Evolutionary conservation across 2,888 invertebrate genomes (phyloP), one percentile per base, ranked within the genome.

Genomic region (Axea sp.): DNA sequence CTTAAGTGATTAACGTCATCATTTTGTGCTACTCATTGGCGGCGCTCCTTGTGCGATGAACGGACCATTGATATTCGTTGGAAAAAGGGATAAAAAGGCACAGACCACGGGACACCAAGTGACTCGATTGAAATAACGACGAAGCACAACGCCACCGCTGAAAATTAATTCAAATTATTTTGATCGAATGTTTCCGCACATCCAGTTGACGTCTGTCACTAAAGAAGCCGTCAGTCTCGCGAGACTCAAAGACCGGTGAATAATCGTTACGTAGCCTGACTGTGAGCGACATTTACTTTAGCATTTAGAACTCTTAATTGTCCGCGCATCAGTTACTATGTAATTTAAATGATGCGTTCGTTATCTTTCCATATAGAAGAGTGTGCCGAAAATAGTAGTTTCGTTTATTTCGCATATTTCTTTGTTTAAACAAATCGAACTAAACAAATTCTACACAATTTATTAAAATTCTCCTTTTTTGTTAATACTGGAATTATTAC

Each of bases 161-260:
- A 47, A 78, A 80, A 81, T 82, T 80, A 81, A 82, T 83, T 81
- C 78, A 77, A 82, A 82, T 82, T 77, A 82, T 79, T 81, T 80
- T 80, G 82, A 84, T 82, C 67, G 79, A 80, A 73, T 64, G 79
- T 80, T 84, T 84, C 79, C 82, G 80, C 59, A 65, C 57, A 41
- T 69, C 41, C 12, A 45, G 64, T 43, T 68, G 68, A 57, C 59
- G 59, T 62, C 75, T 77, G 78, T 76, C 77, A 76, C 73, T 53
- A 77, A 64, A 75, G 75, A 75, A 71, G 64, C 76, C 74, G 77
- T 72, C 49, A 65, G 39, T 60, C 64, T 39, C 55, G 53, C 59
- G 57, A 47, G 41, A 28, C 43, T 39, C 37, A 31, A 39, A 67
- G 65, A 41, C 37, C 65, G 26, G 24, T 71, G 33, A 24, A 22